Percentiles rank a stretch among this genome's conserved stretches.
Evolutionary conservation across 2,888 invertebrate genomes (phyloP).

Genomic region (Pheosia tremula): DNA sequence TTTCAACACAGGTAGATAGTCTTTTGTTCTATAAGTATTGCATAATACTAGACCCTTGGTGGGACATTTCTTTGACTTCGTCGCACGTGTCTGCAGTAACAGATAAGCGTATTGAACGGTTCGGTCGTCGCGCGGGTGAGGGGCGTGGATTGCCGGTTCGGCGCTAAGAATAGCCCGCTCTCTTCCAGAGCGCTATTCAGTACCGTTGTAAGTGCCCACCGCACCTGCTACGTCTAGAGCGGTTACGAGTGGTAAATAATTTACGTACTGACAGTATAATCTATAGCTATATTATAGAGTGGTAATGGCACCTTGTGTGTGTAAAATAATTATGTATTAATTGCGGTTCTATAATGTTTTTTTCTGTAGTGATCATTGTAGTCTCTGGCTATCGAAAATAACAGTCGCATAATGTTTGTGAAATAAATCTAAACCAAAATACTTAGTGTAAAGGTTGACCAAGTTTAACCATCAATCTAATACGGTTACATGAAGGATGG

Average conservation of each 20-base stretch:
- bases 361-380: no score
- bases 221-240: background rate
- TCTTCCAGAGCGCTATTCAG: constrained; percentile 1
- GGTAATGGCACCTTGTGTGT: no score
- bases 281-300: background rate
- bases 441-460: no score
- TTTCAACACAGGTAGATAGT: background rate
- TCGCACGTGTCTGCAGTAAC: background rate
- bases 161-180: background rate
- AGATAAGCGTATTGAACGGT: constrained; percentile 4
- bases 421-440: no score
- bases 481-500: no score
- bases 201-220: background rate
- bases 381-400: no score
- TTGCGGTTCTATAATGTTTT: no score
- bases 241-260: background rate
- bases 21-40: background rate
- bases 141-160: background rate
- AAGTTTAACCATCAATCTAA: no score
- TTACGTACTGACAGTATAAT: background rate
- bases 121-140: background rate
- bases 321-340: no score
- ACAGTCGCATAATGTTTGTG: no score
- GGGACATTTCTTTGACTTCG: constrained; percentile 1
- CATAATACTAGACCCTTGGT: background rate